Evolutionary conservation across 2,113 vertebrate species (phyloP), one percentile per base, ranked within the genome.

Genomic region (Hirundichthys speculiger): DNA sequence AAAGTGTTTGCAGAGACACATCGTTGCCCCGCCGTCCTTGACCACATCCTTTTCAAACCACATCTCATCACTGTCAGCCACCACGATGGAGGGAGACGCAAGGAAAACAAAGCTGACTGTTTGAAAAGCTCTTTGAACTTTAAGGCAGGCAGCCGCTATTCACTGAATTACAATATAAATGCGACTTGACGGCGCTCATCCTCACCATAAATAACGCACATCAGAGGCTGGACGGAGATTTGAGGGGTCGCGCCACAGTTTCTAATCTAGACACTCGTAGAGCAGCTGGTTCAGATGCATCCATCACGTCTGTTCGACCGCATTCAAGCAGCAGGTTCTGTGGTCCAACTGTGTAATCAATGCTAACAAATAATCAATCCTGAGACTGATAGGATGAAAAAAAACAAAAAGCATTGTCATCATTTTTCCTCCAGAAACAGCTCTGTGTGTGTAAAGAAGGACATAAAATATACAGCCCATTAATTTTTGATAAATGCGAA

Each of bases 61-160:
- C 84, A 88, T 90, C 83, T 79, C 88, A 81, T 89, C 84, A 85
- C 77, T 52, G 72, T 83, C 76, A 74, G 55, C 77, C 24, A 52
- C 22, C 57, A 71, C 25, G 15, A 77, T 58, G 41, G n/a, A 77
- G 59, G 42, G 74, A 77, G 55, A 76, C 73, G 20, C 34, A 43
- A 63, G 69, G 49, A 82, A 70, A 80, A 83, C 81, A 79, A 73
- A 77, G 69, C 56, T 59, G 76, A 58, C 77, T 77, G 65, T 76
- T 87, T 83, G 56, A 79, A 89, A 86, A 91, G 73, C 85, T 80
- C 82, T 90, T 87, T 89, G 88, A 91, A 88, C 86, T 85, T 75
- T 66, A 69, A 78, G 79, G 86, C 71, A 69, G 77, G 82, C 83
- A 84, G 84, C 60, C 79, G 61, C 85, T 63, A 77, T 55, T 85